Base-by-base conservation (phyloP, 2,888 invertebrate species). In the Notodonta ziczac region DNA sequence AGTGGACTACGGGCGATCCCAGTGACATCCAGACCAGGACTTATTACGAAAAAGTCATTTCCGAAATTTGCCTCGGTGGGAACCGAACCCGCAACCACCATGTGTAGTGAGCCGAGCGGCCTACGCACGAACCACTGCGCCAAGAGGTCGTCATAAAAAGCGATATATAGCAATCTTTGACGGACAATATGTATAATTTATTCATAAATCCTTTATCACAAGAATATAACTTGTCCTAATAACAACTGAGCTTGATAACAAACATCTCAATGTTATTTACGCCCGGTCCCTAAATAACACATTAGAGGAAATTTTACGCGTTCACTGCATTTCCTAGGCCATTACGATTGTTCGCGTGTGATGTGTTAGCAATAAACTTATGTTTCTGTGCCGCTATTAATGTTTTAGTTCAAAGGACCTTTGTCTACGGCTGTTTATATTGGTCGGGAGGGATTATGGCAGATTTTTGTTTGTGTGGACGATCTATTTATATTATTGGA, bases 291-390 rank as follows among this genome's bases (percentile, higher is more conserved):
- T 72, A 74, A 77, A 73, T 77, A 74, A 73, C 73, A 76, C 73
- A 76, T 76, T 73, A 76, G 70, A 69, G 56, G 39, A 57, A 77
- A 82, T 84, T 86, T 84, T 80, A 86, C 82, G 82, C 81, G 72
- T 67, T 63, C 63, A 55, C 65, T 65, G 74, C 78, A 72, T 85
- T 87, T 86, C 85, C 86, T 85, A 77, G 75, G 69, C 71, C 75
- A 79, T 84, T 77, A 83, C 78, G 71, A 82, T 83, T 81, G 79
- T 78, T 81, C 78, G 74, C 78, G 67, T 86, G 79, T 85, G 85
- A 83, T 82, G 84, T 86, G 76, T 70, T 59, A 61, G 82, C 72
- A 69, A 80, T 87, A 86, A 87, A 87, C 66, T 35, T 65, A 48
- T 60, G 70, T 61, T 70, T 69, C 72, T 70, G 74, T 83, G 77